A percentile compares a stretch with the other conserved stretches of the same genome.
Evolutionary conservation across 1,140 invertebrate genomes (phyloP).

Genomic region (Euura saliciscinereae): DNA sequence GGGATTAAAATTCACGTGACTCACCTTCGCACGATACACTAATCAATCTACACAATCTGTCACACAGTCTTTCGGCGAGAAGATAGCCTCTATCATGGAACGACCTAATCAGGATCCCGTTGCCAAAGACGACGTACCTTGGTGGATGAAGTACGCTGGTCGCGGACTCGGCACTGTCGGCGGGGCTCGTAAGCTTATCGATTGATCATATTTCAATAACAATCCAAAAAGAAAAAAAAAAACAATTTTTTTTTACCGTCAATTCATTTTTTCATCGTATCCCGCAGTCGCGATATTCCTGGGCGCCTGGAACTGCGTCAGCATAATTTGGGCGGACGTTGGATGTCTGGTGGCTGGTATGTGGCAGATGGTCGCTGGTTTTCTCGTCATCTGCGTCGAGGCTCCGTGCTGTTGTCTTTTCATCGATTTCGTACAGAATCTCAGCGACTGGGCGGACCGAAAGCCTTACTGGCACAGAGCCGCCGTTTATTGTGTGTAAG

Average conservation of each 20-base stretch:
- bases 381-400: conserved; percentile 85
- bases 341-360: conserved; percentile 81
- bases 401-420: conserved; percentile 95
- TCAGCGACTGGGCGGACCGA: conserved; percentile 81
- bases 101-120: conserved; percentile 75
- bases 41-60: conserved; percentile 23
- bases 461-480: conserved; percentile 91
- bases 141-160: conserved; percentile 88
- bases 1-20: neutral
- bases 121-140: conserved; percentile 81
- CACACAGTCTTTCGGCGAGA: conserved; percentile 78
- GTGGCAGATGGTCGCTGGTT: conserved; percentile 88
- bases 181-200: conserved; percentile 75
- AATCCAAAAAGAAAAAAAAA: too few species aligned
- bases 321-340: conserved; percentile 70
- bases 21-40: neutral
- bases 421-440: conserved; percentile 87
- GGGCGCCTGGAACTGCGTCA: conserved; percentile 79
- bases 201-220: too few species aligned
- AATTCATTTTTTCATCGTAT: conserved; percentile 37
- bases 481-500: conserved; percentile 84
- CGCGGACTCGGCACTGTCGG: conserved; percentile 84
- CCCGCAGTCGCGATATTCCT: conserved; percentile 86
- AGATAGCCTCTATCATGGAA: conserved; percentile 76
- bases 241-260: conserved; percentile 20